Evolutionary conservation across 1,140 invertebrate species (phyloP), one percentile per base, ranked within the genome.

Genomic region (Macrobrachium rosenbergii): DNA sequence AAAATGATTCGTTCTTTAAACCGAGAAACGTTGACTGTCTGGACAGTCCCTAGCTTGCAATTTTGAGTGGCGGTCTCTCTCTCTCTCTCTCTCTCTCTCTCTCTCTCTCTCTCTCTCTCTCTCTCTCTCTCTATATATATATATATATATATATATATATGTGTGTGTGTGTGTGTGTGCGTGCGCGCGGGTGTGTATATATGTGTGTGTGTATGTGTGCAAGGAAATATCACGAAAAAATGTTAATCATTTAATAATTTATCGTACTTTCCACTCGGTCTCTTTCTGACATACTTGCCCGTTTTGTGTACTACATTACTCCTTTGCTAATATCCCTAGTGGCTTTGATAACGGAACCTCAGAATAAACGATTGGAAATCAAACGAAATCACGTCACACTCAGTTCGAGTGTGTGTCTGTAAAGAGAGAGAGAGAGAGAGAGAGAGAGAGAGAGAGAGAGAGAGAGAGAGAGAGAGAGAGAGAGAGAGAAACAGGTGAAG

Each of bases 1-100:
- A 63, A 67, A 28, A 45, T 58, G 60, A 79, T 67, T 60, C 16
- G 64, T 87, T 69, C 23, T 28, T 77, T 52, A 52, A 52, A 52
- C 7, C 2, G 52, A 52, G 52, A 52, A 52, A 52, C 2, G 52
- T 10, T 52, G 52, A 52, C 12, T 8, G 52, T 12, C 52, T 52
- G 52, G 52, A 8, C 45, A 52, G 45, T 52, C 5, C 45, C 45
- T 52, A 12, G 52, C 52, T 12, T 52, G 52, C 45, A 59, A n/a
- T 23, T 16, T 14, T 78, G 5, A 10, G 17, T 10, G 10, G 43
- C 45, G 43, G 37, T 78, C 76, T 78, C 76, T 59, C 76, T 60
- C 75, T 60, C 77, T 79, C 77, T 79, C 77, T 79, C 77, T 62
- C 77, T 79, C 77, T 79, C 77, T 62, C 77, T 79, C 77, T 79